A percentile compares a stretch with the other conserved stretches of the same genome.
phyloP scores from a whole-genome alignment of 2,888 invertebrate genomes.

The Drosophila emarginata region DNA sequence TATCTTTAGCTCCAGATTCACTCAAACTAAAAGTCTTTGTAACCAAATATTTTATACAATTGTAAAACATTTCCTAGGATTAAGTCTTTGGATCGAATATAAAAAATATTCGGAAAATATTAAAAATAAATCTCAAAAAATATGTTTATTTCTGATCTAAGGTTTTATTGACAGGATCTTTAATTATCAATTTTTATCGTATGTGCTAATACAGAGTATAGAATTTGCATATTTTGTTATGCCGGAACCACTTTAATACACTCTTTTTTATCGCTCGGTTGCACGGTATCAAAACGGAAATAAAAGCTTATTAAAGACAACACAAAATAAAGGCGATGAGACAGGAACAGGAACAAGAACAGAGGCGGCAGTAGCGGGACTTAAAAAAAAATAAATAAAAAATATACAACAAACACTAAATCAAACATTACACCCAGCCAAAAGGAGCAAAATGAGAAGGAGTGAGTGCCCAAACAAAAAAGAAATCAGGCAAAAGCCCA shows the following conservation, averaged over 20 bases:
- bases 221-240: too few species aligned
- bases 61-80: too few species aligned
- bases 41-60: too few species aligned
- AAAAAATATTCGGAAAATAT: too few species aligned
- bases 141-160: too few species aligned
- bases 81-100: too few species aligned
- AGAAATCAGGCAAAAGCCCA: constrained; percentile 8
- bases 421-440: constrained; percentile 71
- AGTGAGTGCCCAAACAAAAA: constrained; percentile 12
- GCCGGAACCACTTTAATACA: not conserved
- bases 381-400: constrained; percentile 50
- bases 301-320: constrained; percentile 74
- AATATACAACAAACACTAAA: constrained; percentile 72
- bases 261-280: not conserved
- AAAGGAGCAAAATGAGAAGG: constrained; percentile 37
- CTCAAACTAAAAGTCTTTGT: too few species aligned
- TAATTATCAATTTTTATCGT: too few species aligned
- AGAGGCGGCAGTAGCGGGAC: constrained; percentile 6
- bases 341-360: constrained; percentile 9
- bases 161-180: too few species aligned
- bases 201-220: too few species aligned
- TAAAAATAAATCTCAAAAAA: too few species aligned
- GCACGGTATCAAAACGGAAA: constrained; percentile 57
- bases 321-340: constrained; percentile 39
- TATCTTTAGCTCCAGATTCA: too few species aligned